phyloP scores from a whole-genome alignment of 2,113 vertebrate species.

The Cyphomyrus discorhynchus region DNA sequence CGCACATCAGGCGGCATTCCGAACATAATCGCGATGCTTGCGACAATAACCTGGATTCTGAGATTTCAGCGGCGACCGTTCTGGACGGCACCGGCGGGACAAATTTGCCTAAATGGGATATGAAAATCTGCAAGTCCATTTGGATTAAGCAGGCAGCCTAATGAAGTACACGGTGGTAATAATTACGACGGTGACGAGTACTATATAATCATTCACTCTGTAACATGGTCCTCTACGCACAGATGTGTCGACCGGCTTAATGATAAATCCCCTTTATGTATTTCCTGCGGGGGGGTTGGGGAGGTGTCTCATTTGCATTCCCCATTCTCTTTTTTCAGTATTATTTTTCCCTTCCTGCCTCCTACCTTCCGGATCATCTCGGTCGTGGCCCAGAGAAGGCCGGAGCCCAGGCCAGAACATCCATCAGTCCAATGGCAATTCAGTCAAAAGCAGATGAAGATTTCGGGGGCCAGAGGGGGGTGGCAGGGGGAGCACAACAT shows the following conservation, averaged over 20 bases:
- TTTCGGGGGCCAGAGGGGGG: slow-evolving; percentile 25
- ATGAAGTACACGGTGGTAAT: not conserved
- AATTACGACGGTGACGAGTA: not conserved
- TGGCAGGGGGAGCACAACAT: not conserved
- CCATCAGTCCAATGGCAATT: not conserved
- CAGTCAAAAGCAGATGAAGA: not conserved
- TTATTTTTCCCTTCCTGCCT: not conserved
- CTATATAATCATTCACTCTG: slow-evolving; percentile 5
- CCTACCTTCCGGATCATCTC: not conserved
- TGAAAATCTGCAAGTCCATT: not conserved
- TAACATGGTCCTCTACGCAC: not conserved
- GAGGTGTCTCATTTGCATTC: not conserved
- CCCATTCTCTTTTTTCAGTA: not conserved
- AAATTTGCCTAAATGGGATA: not conserved
- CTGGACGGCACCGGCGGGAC: not conserved
- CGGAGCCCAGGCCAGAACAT: not conserved
- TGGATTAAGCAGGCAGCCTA: not conserved
- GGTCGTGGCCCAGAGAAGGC: not conserved
- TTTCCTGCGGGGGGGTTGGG: not conserved
- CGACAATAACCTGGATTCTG: not conserved
- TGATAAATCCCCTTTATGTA: not conserved
- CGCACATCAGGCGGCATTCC: not conserved
- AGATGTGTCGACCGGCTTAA: not conserved
- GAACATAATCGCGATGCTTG: not conserved
- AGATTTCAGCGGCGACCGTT: not conserved